Conservation (phyloP, 2,113 vertebrate genomes). For the Psephotus haematonotus region DNA sequence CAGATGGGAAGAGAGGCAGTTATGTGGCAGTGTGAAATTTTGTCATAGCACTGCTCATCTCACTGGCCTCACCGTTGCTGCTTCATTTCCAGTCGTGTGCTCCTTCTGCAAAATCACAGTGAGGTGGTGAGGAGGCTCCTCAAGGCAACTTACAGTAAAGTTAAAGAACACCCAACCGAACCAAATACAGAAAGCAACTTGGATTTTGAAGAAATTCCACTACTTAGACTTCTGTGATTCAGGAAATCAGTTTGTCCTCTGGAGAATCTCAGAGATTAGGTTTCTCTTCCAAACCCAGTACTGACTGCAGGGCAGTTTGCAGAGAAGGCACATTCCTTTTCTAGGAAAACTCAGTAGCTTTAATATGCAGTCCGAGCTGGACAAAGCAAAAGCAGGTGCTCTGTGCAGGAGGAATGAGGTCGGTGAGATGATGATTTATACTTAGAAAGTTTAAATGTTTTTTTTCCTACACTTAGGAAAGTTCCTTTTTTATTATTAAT, state of each 20-base stretch:
- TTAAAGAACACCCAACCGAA: neutral
- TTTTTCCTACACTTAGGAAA: slow-evolving; percentile 51
- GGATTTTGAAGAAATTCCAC: neutral
- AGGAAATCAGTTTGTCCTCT: neutral
- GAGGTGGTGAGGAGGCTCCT: neutral
- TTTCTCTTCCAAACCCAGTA: neutral
- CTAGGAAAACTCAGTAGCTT: slow-evolving; percentile 30
- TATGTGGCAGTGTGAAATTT: neutral
- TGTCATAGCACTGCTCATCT: neutral
- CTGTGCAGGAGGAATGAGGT: neutral
- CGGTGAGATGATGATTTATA: slow-evolving; percentile 33
- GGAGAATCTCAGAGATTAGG: neutral
- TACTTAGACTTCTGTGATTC: neutral
- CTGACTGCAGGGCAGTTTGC: slow-evolving; percentile 31
- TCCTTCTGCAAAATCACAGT: neutral
- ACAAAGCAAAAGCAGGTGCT: slow-evolving; percentile 57
- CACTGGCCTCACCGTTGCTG: neutral
- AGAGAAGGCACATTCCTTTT: slow-evolving; percentile 32
- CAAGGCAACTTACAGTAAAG: neutral
- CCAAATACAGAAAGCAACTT: neutral
- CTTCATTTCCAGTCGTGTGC: neutral
- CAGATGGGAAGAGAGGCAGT: neutral
- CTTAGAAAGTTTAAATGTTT: slow-evolving; percentile 17
- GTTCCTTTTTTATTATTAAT: neutral
- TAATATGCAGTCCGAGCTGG: neutral